phyloP scores from a whole-genome alignment of 2,888 invertebrate genomes.

The Leptarthrus brevirostris region DNA sequence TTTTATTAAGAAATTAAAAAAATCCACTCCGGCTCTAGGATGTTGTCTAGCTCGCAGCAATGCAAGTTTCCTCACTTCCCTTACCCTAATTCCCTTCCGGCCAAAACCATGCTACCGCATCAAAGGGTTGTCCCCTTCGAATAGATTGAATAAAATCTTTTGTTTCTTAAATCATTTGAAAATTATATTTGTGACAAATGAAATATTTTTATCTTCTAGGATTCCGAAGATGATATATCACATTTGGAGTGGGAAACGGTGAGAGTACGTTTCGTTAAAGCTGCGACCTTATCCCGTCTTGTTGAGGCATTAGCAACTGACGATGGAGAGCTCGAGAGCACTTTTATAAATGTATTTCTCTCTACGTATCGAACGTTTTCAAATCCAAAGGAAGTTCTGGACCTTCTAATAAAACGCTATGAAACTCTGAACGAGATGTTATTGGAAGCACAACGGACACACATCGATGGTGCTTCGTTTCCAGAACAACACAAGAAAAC shows the following conservation, averaged over 20 bases:
- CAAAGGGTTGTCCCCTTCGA: no score
- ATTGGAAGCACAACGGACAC: neutral
- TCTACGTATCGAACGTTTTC: conserved; percentile 94
- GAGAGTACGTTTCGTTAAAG: conserved; percentile 93
- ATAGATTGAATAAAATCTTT: no score
- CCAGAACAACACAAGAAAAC: conserved; percentile 73
- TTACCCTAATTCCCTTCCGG: no score
- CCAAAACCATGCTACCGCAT: no score
- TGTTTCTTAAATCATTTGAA: no score
- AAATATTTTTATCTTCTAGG: conserved; percentile 70
- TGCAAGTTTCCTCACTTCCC: no score
- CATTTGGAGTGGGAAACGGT: conserved; percentile 99
- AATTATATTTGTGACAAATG: no score
- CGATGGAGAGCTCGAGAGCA: conserved; percentile 95
- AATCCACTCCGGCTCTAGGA: no score
- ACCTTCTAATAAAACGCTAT: conserved; percentile 81
- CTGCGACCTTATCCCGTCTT: conserved; percentile 91
- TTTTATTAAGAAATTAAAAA: no score
- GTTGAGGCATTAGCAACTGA: conserved; percentile 95
- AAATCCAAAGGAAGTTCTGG: conserved; percentile 85
- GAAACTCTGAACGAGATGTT: conserved; percentile 70
- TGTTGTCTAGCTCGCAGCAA: no score
- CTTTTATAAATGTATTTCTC: conserved; percentile 97
- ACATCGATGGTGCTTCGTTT: conserved; percentile 56
- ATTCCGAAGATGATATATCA: conserved; percentile 91